Evolutionary conservation across 2,888 invertebrate genomes (phyloP).

Genomic region (Pollenia griseotomentosa): DNA sequence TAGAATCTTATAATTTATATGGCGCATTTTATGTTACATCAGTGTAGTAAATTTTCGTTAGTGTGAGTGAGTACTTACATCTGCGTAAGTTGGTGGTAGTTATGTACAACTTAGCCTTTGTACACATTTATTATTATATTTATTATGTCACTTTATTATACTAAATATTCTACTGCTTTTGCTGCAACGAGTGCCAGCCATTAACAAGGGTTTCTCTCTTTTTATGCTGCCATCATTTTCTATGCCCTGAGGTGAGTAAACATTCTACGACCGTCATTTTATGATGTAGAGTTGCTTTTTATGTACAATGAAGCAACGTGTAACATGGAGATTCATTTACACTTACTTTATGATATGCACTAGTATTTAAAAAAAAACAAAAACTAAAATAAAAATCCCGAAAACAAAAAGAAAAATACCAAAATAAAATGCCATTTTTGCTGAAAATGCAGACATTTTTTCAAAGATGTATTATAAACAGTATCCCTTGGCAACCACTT

Average conservation of each 20-base stretch:
- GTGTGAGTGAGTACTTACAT: background rate
- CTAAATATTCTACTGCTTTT: constrained; percentile 33
- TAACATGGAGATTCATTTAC: constrained; percentile 5
- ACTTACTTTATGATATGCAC: background rate
- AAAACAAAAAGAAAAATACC: constrained; percentile 4
- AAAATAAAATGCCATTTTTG: constrained; percentile 18
- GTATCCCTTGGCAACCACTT: constrained; percentile 63
- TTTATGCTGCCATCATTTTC: constrained; percentile 15
- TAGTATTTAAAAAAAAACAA: background rate
- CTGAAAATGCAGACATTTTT: background rate
- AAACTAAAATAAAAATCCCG: background rate
- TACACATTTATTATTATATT: constrained; percentile 45
- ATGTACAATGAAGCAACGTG: constrained; percentile 13
- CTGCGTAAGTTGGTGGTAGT: background rate
- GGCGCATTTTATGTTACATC: no score
- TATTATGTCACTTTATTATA: constrained; percentile 52
- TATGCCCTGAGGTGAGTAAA: no score
- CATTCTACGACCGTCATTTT: constrained; percentile 43
- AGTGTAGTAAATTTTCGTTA: no score
- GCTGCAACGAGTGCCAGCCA: constrained; percentile 1
- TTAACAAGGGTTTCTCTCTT: background rate
- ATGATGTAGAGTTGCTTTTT: constrained; percentile 34
- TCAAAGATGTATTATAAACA: constrained; percentile 49
- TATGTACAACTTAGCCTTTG: constrained; percentile 3
- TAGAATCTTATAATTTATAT: background rate